phyloP scores from a whole-genome alignment of 2,888 invertebrate genomes.

The Coleophora deauratella region DNA sequence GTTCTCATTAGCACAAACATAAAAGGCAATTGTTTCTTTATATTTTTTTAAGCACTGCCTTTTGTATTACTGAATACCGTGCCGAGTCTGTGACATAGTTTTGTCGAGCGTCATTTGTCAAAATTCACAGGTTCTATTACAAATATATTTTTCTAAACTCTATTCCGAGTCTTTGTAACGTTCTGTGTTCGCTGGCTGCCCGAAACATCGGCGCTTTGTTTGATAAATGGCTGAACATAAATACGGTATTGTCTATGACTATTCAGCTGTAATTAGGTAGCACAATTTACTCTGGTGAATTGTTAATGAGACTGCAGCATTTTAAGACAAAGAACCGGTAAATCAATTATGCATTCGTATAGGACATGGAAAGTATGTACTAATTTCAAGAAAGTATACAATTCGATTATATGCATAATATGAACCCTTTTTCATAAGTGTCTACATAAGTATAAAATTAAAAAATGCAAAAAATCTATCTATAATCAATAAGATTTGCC shows the following conservation, averaged over 20 bases:
- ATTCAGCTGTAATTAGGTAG: conserved; percentile 71
- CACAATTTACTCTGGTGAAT: conserved; percentile 70
- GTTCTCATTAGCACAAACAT: conserved; percentile 48
- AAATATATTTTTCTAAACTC: conserved; percentile 55
- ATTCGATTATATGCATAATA: no score
- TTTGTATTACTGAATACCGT: conserved; percentile 51
- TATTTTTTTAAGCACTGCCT: conserved; percentile 38
- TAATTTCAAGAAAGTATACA: no score
- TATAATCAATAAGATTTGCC: no score
- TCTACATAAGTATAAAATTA: no score
- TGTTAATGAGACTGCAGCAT: conserved; percentile 52
- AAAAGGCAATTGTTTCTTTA: conserved; percentile 66
- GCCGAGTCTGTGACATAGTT: conserved; percentile 46
- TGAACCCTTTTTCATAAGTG: no score
- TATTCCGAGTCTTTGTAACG: conserved; percentile 53
- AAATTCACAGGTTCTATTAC: conserved; percentile 42
- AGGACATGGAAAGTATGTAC: no score
- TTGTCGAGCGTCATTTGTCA: conserved; percentile 42
- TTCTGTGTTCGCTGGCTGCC: conserved; percentile 37
- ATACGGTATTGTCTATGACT: conserved; percentile 64
- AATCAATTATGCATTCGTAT: conserved; percentile 58
- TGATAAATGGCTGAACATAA: conserved; percentile 71
- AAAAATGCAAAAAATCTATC: no score
- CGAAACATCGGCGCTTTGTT: conserved; percentile 65
- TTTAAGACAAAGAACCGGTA: conserved; percentile 53